Percentiles rank a stretch among this genome's conserved stretches.
These are phyloP conservation scores for Meteorus cinctellus DNA, from an alignment of 2,888 invertebrate genomes.

Conservation along the genomic window DNA sequence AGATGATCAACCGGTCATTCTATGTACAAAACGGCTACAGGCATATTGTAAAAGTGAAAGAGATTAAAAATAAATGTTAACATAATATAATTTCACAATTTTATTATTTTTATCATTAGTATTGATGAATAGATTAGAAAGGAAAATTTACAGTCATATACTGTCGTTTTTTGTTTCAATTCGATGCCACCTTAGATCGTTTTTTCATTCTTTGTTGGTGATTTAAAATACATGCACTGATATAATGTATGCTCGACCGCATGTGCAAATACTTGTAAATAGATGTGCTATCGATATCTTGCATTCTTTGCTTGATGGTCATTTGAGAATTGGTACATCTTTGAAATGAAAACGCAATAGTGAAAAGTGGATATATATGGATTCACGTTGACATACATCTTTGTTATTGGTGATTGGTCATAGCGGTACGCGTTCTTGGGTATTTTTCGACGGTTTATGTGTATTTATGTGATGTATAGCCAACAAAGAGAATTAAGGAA, in stretches of 20 bases:
- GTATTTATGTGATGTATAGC: background rate
- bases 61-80: too few species aligned
- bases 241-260: background rate
- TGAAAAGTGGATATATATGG: background rate
- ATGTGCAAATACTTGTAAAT: background rate
- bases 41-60: too few species aligned
- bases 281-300: background rate
- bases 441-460: background rate
- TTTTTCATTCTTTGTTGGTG: background rate
- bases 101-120: background rate
- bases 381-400: background rate
- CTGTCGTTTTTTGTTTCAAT: background rate
- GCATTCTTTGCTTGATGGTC: background rate
- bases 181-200: background rate
- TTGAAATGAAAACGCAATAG: background rate
- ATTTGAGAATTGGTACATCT: background rate
- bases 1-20: too few species aligned
- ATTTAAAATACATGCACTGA: background rate
- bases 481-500: background rate
- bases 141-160: background rate
- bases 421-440: background rate
- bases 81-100: too few species aligned
- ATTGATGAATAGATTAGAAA: constrained; percentile 8
- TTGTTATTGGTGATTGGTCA: constrained; percentile 17
- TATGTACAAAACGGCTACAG: too few species aligned